Conservation (phyloP, 2,797 vertebrate species). For the Cryptoblepharus egeriae region DNA sequence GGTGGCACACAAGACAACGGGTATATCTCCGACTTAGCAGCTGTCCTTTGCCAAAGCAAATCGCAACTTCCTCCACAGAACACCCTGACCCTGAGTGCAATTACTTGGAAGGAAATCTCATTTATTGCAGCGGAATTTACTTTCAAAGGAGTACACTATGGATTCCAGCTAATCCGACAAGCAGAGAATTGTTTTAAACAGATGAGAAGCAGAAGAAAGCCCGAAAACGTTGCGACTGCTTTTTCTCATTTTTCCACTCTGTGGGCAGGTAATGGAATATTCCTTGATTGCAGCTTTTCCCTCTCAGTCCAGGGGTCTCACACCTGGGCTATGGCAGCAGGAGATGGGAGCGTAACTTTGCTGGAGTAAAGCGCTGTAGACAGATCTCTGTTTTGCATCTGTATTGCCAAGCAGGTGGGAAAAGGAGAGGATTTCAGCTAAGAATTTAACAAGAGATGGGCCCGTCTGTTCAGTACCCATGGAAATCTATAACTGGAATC, state of each 20-base stretch:
- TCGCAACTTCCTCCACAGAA: constrained; percentile 61
- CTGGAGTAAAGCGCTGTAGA: too few relatives aligned
- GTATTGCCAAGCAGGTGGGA: too few relatives aligned
- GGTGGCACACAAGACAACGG: constrained; percentile 61
- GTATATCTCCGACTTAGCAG: constrained; percentile 68
- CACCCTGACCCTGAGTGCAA: constrained; percentile 33
- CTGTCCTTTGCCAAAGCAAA: constrained; percentile 60
- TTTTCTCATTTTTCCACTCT: neutral
- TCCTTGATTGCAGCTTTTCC: neutral
- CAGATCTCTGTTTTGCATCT: too few relatives aligned
- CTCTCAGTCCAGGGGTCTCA: neutral
- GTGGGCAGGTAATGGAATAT: neutral
- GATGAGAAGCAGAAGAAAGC: neutral
- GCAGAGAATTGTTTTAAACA: neutral
- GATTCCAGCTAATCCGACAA: neutral
- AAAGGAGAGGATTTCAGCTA: too few relatives aligned
- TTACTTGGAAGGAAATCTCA: constrained; percentile 19
- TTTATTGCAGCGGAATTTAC: neutral
- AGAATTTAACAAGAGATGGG: too few relatives aligned
- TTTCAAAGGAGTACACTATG: neutral
- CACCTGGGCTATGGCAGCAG: too few relatives aligned
- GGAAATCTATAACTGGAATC: too few relatives aligned
- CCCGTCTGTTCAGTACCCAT: too few relatives aligned
- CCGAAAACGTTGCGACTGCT: neutral
- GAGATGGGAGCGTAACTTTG: too few relatives aligned